phyloP scores from a whole-genome alignment of 2,888 invertebrate species.

The Ormia ochracea region DNA sequence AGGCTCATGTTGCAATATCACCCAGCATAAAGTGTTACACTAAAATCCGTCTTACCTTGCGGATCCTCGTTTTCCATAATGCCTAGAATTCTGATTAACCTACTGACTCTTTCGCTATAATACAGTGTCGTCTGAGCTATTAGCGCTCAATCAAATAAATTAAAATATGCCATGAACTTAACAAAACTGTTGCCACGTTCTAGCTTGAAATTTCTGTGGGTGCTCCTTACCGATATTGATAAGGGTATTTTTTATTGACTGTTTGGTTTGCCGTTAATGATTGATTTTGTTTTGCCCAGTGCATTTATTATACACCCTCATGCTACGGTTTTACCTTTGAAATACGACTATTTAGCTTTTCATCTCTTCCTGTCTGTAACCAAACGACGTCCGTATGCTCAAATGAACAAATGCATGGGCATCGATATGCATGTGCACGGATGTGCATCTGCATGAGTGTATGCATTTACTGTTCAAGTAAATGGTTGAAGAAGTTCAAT shows the following conservation, averaged over 20 bases:
- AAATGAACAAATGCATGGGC: not conserved
- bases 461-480: conserved; percentile 11
- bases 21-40: too few species aligned
- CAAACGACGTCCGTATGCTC: not conserved
- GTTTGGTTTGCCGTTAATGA: conserved; percentile 27
- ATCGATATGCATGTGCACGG: not conserved
- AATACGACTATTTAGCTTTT: conserved; percentile 39
- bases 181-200: too few species aligned
- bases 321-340: conserved; percentile 26
- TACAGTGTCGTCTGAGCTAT: too few species aligned
- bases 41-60: too few species aligned
- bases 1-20: too few species aligned
- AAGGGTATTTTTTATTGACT: conserved; percentile 4
- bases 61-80: too few species aligned
- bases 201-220: too few species aligned
- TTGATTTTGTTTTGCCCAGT: conserved; percentile 18
- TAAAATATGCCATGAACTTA: too few species aligned
- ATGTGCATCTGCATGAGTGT: not conserved
- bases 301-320: not conserved
- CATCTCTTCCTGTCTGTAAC: conserved; percentile 10
- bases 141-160: too few species aligned
- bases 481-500: conserved; percentile 44
- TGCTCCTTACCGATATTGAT: too few species aligned
- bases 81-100: too few species aligned
- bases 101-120: too few species aligned